phyloP scores from a whole-genome alignment of 2,888 invertebrate species.

The Arrhopalites spinosus region DNA sequence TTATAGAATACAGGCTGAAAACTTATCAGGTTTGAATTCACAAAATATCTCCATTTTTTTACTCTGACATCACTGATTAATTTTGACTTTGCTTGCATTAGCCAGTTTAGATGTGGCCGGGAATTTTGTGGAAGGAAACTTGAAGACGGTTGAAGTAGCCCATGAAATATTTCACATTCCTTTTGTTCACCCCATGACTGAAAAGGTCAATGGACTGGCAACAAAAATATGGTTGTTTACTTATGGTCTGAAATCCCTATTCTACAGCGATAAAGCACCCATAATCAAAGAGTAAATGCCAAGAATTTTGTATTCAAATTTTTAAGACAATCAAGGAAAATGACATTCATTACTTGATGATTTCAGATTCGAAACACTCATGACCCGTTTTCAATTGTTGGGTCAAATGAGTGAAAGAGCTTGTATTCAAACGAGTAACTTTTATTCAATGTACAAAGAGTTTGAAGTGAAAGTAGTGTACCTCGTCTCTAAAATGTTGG shows the following conservation, averaged over 20 bases:
- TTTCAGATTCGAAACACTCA: not conserved
- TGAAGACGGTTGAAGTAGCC: slow-evolving; percentile 18
- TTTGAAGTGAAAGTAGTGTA: not conserved
- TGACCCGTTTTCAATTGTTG: not conserved
- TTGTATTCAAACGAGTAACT: not conserved
- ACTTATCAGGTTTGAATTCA: too few relatives aligned
- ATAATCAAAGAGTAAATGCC: too few relatives aligned
- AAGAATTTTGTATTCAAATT: too few relatives aligned
- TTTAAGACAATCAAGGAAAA: too few relatives aligned
- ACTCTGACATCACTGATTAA: too few relatives aligned
- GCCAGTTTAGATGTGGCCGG: slow-evolving; percentile 4
- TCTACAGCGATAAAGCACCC: not conserved
- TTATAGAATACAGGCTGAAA: slow-evolving; percentile 6
- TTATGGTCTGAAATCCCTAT: not conserved
- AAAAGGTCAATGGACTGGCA: not conserved
- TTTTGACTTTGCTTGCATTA: too few relatives aligned
- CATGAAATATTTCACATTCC: not conserved
- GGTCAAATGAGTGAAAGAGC: slow-evolving; percentile 4
- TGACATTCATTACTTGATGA: too few relatives aligned
- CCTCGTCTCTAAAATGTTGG: not conserved
- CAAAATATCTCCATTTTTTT: too few relatives aligned
- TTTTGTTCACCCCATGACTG: not conserved
- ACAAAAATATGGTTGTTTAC: slow-evolving; percentile 27
- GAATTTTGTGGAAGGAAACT: slow-evolving; percentile 22
- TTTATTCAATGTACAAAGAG: not conserved